Percentiles rank a stretch among this genome's conserved stretches.
These are phyloP conservation scores for Falco concolor DNA, from an alignment of 2,797 vertebrate genomes.

Conservation along the genomic window DNA sequence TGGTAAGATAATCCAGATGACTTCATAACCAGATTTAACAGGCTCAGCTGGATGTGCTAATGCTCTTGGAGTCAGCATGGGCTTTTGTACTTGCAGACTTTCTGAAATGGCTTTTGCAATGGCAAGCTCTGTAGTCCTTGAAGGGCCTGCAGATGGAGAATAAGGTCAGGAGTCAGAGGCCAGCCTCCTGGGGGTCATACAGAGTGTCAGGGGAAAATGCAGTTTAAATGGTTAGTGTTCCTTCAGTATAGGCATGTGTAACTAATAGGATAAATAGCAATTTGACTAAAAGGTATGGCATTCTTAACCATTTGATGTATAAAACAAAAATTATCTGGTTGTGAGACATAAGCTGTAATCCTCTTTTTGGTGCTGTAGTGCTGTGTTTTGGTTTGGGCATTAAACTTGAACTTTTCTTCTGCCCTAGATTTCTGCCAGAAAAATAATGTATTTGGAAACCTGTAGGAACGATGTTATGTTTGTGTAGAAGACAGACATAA, in stretches of 20 bases:
- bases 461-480: not conserved
- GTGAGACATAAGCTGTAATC: not conserved
- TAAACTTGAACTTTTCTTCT: not conserved
- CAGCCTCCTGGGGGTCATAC: rapidly evolving
- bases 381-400: not conserved
- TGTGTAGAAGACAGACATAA: not conserved
- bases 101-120: not conserved
- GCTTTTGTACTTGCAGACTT: not conserved
- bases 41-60: not conserved
- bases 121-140: not conserved
- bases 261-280: not conserved
- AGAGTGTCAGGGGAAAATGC: not conserved
- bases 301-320: not conserved
- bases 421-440: not conserved
- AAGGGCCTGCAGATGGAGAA: not conserved
- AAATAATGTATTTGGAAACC: not conserved
- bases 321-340: not conserved
- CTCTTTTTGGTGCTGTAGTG: not conserved
- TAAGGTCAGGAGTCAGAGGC: not conserved
- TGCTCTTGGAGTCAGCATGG: not conserved
- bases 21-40: slow-evolving; percentile 6
- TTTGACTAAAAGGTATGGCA: not conserved
- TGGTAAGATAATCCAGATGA: slow-evolving; percentile 34
- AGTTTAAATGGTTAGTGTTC: not conserved
- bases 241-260: not conserved